Percentiles rank a stretch among this genome's conserved stretches.
Evolutionary conservation across 37 sponge, comb jelly and placozoan species (phyloP).

Genomic region (Hormiphora californensis): DNA sequence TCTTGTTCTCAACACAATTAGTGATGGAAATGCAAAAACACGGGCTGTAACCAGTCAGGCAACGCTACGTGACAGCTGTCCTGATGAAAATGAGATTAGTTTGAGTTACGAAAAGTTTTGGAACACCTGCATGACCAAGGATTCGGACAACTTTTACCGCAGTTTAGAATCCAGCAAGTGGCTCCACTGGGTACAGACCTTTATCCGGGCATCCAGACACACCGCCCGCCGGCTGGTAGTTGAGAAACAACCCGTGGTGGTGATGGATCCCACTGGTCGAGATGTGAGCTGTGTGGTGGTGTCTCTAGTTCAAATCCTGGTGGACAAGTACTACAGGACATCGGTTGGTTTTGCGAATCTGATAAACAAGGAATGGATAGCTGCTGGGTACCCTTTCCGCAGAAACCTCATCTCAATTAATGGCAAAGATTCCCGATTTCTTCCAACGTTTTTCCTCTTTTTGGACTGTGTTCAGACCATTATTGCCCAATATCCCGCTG

Average conservation of each 20-base stretch:
- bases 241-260: conserved; percentile 34
- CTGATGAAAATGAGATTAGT: conserved; percentile 11
- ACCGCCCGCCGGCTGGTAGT: background rate
- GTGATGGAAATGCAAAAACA: background rate
- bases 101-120: conserved; percentile 17
- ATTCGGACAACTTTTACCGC: background rate
- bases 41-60: conserved; percentile 27
- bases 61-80: background rate
- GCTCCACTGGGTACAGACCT: background rate
- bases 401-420: conserved; percentile 11
- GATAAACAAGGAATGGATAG: conserved; percentile 94
- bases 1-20: background rate
- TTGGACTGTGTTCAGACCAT: conserved; percentile 47
- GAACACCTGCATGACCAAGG: conserved; percentile 15
- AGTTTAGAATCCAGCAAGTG: conserved; percentile 23
- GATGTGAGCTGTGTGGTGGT: conserved; percentile 77
- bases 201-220: conserved; percentile 10
- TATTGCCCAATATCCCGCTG: conserved; percentile 20
- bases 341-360: conserved; percentile 77
- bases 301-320: conserved; percentile 79
- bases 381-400: conserved; percentile 83
- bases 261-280: conserved; percentile 55
- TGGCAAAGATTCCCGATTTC: background rate
- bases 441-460: conserved; percentile 14
- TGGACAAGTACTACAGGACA: conserved; percentile 78